Base-by-base conservation (phyloP, 1,140 invertebrate species). In the Neodiprion fabricii region DNA sequence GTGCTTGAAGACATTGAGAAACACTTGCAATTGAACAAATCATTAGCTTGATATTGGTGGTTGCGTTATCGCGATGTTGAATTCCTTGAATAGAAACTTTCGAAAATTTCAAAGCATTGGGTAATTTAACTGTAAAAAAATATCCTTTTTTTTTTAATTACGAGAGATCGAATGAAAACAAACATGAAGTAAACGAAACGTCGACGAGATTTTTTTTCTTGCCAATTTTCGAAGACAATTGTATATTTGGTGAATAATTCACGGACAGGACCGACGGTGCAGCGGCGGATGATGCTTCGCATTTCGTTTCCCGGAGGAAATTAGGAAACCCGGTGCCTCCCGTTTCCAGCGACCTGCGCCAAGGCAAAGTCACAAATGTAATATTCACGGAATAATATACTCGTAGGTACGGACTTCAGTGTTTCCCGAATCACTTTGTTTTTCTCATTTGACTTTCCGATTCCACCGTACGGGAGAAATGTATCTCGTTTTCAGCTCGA, bases 241-340 rank as follows among this genome's bases (percentile, higher is more conserved):
- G 68, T 78, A 71, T 75, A 71, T 77, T 79, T 76, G 72, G 72
- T 84, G 77, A 84, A 84, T 84, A 84, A 84, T 84, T 72, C 74
- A 80, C n/a, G 9, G 40, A 48, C 1, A 48, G 2, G 53, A 50
- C 72, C 11, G 69, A 72, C n/a, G 73, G 75, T 68, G 79, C 76
- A 79, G 79, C 79, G 77, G 78, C 73, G 78, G 79, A 83, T 80
- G 83, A 81, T 81, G 80, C 78, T 81, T 76, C 10, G 79, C 76
- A 72, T 74, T 61, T 17, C 80, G 85, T 87, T 85, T 88, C 86
- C 86, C 86, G 86, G 85, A 88, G 86, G 86, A 88, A 88, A 88
- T 88, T 88, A 88, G 84, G 84, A 85, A 85, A 85, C 84, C 65
- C 61, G 10, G 65, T 53, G 47, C 69, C 17, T 23, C 48, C 66